phyloP scores from a whole-genome alignment of 2,888 invertebrate species.

The Rambutsinella grinnellia region DNA sequence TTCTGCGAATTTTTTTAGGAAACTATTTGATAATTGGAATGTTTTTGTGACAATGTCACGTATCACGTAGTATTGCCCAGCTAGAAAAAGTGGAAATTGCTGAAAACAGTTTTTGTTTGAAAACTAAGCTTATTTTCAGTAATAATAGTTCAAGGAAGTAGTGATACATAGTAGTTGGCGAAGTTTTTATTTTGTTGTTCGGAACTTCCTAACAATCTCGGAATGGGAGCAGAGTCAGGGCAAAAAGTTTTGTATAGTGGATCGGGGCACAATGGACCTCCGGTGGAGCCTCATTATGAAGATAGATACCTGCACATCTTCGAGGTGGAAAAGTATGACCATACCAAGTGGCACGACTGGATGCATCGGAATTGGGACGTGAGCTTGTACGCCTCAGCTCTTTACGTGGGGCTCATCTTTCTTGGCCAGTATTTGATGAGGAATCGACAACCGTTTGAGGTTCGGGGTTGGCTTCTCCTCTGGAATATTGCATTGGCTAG shows the following conservation, averaged over 20 bases:
- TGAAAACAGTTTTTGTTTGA: no score
- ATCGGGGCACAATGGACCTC: constrained; percentile 45
- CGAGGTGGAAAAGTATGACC: constrained; percentile 58
- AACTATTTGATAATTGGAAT: no score
- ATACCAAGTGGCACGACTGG: constrained; percentile 57
- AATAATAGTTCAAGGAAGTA: no score
- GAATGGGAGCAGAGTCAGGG: not conserved
- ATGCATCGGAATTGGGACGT: constrained; percentile 88
- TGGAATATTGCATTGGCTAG: constrained; percentile 95
- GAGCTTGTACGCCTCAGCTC: constrained; percentile 88
- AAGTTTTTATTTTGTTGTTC: no score
- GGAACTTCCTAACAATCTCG: no score
- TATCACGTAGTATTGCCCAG: no score
- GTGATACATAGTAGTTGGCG: no score
- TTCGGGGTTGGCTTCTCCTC: constrained; percentile 85
- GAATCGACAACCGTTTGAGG: constrained; percentile 88
- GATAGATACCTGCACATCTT: constrained; percentile 53
- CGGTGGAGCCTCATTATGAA: constrained; percentile 57
- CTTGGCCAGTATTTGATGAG: constrained; percentile 95
- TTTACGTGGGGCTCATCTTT: constrained; percentile 94
- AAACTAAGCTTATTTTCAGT: no score
- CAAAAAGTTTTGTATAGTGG: constrained; percentile 27
- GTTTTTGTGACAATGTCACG: no score
- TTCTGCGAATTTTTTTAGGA: no score
- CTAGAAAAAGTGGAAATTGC: no score